phyloP scores from a whole-genome alignment of 2,797 vertebrate genomes.

The Anniella stebbinsi region DNA sequence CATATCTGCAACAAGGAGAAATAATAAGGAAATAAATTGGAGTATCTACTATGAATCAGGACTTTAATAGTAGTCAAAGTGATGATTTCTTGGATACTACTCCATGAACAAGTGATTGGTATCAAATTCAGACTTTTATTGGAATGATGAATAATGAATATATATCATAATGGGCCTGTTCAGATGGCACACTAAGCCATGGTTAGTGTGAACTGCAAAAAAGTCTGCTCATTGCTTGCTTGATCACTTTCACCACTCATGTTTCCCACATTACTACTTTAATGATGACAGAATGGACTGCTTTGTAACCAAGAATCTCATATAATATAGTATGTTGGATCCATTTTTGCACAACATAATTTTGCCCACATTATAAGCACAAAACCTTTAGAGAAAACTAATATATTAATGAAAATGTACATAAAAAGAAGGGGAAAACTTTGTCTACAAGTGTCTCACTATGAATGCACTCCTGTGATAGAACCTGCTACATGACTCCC shows the following conservation, averaged over 20 bases:
- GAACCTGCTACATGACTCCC: conserved; percentile 19
- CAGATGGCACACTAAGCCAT: no score
- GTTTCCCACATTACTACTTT: neutral
- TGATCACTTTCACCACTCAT: neutral
- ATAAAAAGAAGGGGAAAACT: neutral
- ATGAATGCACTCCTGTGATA: neutral
- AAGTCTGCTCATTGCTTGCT: neutral
- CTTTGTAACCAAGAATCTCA: neutral
- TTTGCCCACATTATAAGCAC: neutral
- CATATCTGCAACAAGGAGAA: neutral
- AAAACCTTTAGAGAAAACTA: neutral
- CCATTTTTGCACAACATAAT: neutral
- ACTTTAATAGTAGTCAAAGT: neutral
- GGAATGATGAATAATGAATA: neutral
- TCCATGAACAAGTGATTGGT: neutral
- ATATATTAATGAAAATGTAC: neutral
- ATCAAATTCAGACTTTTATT: neutral
- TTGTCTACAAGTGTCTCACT: neutral
- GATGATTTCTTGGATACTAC: neutral
- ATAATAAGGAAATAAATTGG: neutral
- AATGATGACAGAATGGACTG: neutral
- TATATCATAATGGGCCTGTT: neutral
- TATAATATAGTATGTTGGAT: neutral
- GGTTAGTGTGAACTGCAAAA: neutral
- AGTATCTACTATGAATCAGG: neutral